Percentiles rank a stretch among this genome's conserved stretches.
These are phyloP conservation scores for Xiphias gladius DNA, from an alignment of 2,113 vertebrate genomes.

Conservation along the genomic window DNA sequence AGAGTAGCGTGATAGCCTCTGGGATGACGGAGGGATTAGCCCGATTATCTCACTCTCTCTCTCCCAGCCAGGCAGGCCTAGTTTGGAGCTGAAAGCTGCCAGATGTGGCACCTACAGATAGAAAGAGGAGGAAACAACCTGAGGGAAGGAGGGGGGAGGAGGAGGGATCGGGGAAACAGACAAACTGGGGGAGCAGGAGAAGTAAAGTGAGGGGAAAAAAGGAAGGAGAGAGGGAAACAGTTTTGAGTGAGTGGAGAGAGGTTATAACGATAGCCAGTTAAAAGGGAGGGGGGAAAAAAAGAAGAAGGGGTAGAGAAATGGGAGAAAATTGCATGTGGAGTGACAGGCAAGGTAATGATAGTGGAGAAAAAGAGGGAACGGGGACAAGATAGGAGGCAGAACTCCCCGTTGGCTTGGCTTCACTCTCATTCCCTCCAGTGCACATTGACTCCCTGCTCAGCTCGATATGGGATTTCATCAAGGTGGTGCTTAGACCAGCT, in stretches of 20 bases:
- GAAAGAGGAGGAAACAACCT: conserved; percentile 64
- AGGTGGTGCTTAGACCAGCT: conserved; percentile 76
- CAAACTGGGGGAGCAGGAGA: conserved; percentile 2
- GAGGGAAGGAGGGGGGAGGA: conserved; percentile 44
- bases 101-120: conserved; percentile 83
- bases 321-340: conserved; percentile 64
- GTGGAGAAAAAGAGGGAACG: conserved; percentile 46
- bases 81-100: conserved; percentile 79
- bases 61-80: conserved; percentile 69
- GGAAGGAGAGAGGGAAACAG: conserved; percentile 18
- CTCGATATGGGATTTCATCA: conserved; percentile 81
- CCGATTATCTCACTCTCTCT: conserved; percentile 84
- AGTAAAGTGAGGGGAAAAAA: conserved; percentile 22
- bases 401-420: conserved; percentile 70
- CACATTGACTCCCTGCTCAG: conserved; percentile 69
- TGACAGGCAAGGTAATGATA: conserved; percentile 72
- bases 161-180: neutral
- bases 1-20: conserved; percentile 86
- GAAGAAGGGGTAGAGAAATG: conserved; percentile 30
- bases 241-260: conserved; percentile 21
- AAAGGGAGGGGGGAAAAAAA: neutral
- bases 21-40: conserved; percentile 87
- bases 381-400: conserved; percentile 62
- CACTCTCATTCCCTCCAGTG: conserved; percentile 71
- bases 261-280: conserved; percentile 45